Percentiles rank a stretch among this genome's conserved stretches.
Conservation (phyloP, 2,888 invertebrate species). For the Scrobipalpa costella region DNA sequence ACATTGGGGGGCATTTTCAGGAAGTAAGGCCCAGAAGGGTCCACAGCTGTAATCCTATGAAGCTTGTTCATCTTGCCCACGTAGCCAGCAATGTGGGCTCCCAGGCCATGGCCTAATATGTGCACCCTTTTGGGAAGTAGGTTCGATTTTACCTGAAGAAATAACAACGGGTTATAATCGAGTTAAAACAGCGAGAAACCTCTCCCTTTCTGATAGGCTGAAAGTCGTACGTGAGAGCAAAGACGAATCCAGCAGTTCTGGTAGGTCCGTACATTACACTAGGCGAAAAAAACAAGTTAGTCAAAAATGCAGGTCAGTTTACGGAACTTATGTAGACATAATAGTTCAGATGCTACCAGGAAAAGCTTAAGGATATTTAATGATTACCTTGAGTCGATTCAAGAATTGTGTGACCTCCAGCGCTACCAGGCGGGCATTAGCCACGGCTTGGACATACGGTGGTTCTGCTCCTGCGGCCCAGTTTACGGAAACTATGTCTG, state of each 20-base stretch:
- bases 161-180: too few relatives aligned
- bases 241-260: too few relatives aligned
- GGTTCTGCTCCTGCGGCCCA: constrained; percentile 77
- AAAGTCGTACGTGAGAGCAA: too few relatives aligned
- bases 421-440: constrained; percentile 81
- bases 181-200: too few relatives aligned
- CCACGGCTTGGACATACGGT: constrained; percentile 78
- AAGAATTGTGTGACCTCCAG: constrained; percentile 69
- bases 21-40: constrained; percentile 82
- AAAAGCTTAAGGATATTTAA: too few relatives aligned
- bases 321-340: too few relatives aligned
- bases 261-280: too few relatives aligned
- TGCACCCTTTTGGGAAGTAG: constrained; percentile 47
- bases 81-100: constrained; percentile 78
- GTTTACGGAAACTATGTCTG: constrained; percentile 68
- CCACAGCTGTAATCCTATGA: constrained; percentile 64
- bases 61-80: constrained; percentile 48
- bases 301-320: too few relatives aligned
- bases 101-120: constrained; percentile 74
- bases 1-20: constrained; percentile 73
- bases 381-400: constrained; percentile 24
- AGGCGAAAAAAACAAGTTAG: too few relatives aligned
- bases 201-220: too few relatives aligned
- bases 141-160: not conserved
- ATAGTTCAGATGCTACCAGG: too few relatives aligned